phyloP scores from a whole-genome alignment of 2,888 invertebrate species.

The Drosophila tanythrix region DNA sequence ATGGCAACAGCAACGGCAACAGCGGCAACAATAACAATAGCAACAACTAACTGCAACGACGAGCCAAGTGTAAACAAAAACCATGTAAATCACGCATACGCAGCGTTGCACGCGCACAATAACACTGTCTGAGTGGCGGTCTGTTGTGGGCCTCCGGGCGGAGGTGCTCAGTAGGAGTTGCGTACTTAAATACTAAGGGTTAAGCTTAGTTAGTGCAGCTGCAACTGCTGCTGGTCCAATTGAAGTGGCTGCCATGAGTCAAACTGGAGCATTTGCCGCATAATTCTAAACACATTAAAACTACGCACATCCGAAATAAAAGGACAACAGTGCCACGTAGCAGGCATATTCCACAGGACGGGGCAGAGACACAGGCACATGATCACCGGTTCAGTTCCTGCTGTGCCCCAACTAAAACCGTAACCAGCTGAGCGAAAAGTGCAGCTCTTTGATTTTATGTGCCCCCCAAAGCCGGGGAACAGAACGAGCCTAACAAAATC shows the following conservation, averaged over 20 bases:
- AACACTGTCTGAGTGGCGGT: conserved; percentile 48
- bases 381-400: conserved; percentile 12
- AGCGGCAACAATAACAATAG: conserved; percentile 23
- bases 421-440: conserved; percentile 37
- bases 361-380: conserved; percentile 11
- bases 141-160: conserved; percentile 7
- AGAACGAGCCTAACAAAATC: neutral
- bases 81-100: conserved; percentile 78
- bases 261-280: conserved; percentile 68
- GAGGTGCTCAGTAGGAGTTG: neutral
- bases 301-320: conserved; percentile 59
- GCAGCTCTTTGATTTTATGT: conserved; percentile 12
- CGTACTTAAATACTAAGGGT: conserved; percentile 9
- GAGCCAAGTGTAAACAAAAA: conserved; percentile 63
- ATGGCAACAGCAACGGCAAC: conserved; percentile 18
- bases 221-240: conserved; percentile 22
- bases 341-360: conserved; percentile 6
- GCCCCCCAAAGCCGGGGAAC: neutral
- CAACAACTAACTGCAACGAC: conserved; percentile 25
- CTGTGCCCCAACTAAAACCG: conserved; percentile 26
- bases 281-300: conserved; percentile 68
- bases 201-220: conserved; percentile 4
- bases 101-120: conserved; percentile 73
- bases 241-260: conserved; percentile 46
- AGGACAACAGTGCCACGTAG: conserved; percentile 18